Evolutionary conservation across 2,888 invertebrate species (phyloP).

Genomic region (Ennomos quercinarius): DNA sequence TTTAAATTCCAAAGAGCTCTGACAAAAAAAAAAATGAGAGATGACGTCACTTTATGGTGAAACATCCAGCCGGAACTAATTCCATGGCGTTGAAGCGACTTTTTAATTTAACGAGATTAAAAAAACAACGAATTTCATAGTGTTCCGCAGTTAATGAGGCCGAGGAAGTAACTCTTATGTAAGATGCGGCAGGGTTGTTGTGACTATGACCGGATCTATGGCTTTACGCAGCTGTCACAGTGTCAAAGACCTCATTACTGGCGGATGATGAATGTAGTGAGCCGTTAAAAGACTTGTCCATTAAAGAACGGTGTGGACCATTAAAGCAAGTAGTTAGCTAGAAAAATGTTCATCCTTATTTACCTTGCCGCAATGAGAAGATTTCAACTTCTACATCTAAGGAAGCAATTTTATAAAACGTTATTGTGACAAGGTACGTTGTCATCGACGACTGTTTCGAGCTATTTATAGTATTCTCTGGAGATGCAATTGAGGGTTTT

Average conservation of each 20-base stretch:
- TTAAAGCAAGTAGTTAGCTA: constrained; percentile 46
- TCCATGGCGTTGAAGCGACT: constrained; percentile 34
- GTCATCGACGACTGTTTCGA: constrained; percentile 8
- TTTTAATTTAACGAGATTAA: constrained; percentile 44
- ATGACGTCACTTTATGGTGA: constrained; percentile 34
- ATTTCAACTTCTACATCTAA: background rate
- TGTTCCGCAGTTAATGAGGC: constrained; percentile 42
- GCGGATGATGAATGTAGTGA: constrained; percentile 73
- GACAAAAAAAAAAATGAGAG: constrained; percentile 32
- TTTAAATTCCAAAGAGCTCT: constrained; percentile 28
- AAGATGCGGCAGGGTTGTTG: background rate
- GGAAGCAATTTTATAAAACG: background rate
- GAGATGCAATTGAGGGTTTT: constrained; percentile 37
- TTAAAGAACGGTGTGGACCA: constrained; percentile 60
- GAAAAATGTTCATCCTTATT: constrained; percentile 32
- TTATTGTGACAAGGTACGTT: constrained; percentile 6
- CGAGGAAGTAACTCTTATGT: constrained; percentile 16
- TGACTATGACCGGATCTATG: constrained; percentile 9
- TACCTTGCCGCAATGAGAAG: constrained; percentile 12
- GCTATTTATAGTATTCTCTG: constrained; percentile 62
- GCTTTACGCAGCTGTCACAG: constrained; percentile 50
- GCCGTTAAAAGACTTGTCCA: constrained; percentile 72
- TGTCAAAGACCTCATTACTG: constrained; percentile 75
- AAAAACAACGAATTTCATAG: constrained; percentile 51
- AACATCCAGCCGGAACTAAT: constrained; percentile 38